Conservation (phyloP, 2,113 vertebrate species). For the Hystrix brachyura region DNA sequence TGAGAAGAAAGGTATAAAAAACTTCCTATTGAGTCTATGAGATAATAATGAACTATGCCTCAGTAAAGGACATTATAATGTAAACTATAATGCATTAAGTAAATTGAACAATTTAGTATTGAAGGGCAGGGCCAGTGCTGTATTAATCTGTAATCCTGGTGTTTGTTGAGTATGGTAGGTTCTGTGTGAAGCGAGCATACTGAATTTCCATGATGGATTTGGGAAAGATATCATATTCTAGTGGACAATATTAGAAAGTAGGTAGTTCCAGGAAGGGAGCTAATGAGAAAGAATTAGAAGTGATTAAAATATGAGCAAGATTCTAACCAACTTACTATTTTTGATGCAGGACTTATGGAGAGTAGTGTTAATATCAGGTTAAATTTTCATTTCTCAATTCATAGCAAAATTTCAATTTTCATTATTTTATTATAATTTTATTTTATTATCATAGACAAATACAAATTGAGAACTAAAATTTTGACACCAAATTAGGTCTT, state of each 20-base stretch:
- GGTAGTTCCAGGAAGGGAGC: not conserved
- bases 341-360: not conserved
- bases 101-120: not conserved
- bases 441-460: slow-evolving; percentile 5
- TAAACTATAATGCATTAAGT: slow-evolving; percentile 49
- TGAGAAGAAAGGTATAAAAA: not conserved
- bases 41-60: not conserved
- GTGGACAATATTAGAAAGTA: not conserved
- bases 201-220: not conserved
- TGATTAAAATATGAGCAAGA: not conserved
- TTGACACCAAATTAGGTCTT: not conserved
- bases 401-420: not conserved
- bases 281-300: slow-evolving; percentile 38
- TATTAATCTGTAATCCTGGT: not conserved
- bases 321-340: slow-evolving; percentile 43
- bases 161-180: not conserved
- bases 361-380: not conserved
- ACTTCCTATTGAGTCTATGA: not conserved
- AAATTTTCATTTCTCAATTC: slow-evolving; percentile 54
- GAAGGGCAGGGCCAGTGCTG: not conserved
- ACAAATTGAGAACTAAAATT: not conserved
- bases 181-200: not conserved
- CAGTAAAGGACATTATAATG: not conserved
- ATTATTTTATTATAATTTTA: slow-evolving; percentile 30
- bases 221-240: not conserved